A percentile compares a stretch with the other conserved stretches of the same genome.
phyloP scores from a whole-genome alignment of 2,888 invertebrate species.

The Augochlorella aurata region DNA sequence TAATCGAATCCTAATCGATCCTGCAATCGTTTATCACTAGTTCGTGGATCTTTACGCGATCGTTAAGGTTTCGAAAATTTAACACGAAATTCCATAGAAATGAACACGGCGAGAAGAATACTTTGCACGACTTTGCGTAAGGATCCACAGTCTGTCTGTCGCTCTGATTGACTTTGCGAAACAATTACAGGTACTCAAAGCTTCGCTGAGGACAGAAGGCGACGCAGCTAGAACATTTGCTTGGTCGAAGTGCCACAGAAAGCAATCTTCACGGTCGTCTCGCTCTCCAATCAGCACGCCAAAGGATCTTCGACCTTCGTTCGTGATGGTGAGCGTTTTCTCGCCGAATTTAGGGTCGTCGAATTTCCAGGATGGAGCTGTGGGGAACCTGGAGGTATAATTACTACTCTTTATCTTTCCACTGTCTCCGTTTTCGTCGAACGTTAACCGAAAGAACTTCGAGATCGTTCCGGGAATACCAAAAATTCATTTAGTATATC shows the following conservation, averaged over 20 bases:
- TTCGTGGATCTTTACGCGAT: background rate
- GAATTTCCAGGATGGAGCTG: constrained; percentile 45
- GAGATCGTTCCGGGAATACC: background rate
- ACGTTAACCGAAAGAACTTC: background rate
- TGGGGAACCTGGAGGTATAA: constrained; percentile 31
- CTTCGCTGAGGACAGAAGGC: background rate
- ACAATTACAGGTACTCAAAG: background rate
- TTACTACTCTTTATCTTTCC: background rate
- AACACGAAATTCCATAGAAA: background rate
- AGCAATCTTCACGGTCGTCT: constrained; percentile 22
- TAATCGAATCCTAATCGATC: background rate
- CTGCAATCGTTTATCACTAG: background rate
- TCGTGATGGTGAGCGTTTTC: constrained; percentile 23
- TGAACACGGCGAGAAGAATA: background rate
- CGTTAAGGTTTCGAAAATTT: no score
- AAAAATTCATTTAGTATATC: background rate
- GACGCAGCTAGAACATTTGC: background rate
- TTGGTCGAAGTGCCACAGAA: constrained; percentile 40
- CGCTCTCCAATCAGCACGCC: constrained; percentile 27
- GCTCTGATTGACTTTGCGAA: background rate
- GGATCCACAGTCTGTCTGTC: background rate
- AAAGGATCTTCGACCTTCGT: constrained; percentile 39
- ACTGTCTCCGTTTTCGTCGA: background rate
- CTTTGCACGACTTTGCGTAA: background rate
- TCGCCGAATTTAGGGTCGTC: constrained; percentile 11